These are phyloP conservation scores for Montipora capitata DNA, from an alignment of 92 coral and sea anemone genomes.

Conservation along the genomic window DNA sequence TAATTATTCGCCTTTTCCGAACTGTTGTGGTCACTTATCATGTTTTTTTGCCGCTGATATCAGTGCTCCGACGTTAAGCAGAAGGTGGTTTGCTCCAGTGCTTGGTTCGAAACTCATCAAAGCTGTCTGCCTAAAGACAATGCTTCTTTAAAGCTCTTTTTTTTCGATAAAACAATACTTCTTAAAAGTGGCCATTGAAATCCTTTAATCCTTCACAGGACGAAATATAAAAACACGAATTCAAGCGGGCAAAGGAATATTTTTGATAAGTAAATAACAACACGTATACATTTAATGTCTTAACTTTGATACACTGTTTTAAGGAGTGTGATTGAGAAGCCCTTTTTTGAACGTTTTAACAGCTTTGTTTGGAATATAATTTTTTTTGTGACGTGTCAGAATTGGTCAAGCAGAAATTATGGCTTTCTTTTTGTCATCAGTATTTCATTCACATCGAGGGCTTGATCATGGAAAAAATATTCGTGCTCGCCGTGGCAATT, in stretches of 20 bases:
- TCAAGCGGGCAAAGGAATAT: constrained; percentile 4
- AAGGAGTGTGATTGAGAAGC: not conserved
- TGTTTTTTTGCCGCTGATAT: no score
- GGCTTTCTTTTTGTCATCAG: not conserved
- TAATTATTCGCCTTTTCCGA: no score
- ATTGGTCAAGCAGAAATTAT: not conserved
- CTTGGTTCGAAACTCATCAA: constrained; percentile 24
- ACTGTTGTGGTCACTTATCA: not conserved
- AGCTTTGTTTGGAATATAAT: not conserved
- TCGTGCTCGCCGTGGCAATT: no score
- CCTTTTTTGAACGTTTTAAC: not conserved
- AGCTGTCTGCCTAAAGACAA: constrained; percentile 7
- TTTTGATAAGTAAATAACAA: not conserved
- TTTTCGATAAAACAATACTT: not conserved
- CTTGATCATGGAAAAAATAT: not conserved
- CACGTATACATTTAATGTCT: not conserved
- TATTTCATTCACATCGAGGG: not conserved
- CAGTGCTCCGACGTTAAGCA: not conserved
- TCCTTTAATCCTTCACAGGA: not conserved
- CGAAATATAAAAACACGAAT: not conserved
- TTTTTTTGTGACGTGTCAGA: not conserved
- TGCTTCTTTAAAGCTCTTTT: not conserved
- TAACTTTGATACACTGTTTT: not conserved
- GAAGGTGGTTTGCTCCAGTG: not conserved
- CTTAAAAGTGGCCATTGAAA: not conserved